A percentile compares a stretch with the other conserved stretches of the same genome.
Conservation (phyloP, 2,113 vertebrate species). For the Varanus komodoensis region DNA sequence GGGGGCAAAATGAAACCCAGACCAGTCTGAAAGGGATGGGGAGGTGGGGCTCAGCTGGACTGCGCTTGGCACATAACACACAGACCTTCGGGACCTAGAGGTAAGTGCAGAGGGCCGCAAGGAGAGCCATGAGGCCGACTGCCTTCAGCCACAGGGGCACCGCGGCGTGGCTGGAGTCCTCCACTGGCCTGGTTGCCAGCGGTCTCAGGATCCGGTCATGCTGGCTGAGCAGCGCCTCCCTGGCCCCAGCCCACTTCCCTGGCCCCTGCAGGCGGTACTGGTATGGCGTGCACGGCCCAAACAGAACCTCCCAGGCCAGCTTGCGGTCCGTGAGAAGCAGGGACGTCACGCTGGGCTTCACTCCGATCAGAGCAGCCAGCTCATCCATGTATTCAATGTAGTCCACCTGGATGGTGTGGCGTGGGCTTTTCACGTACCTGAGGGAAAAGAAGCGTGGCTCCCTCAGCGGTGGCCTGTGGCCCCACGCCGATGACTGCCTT, state of each 20-base stretch:
- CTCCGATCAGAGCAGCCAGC: constrained; percentile 79
- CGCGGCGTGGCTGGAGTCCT: rapidly evolving
- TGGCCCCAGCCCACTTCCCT: constrained; percentile 78
- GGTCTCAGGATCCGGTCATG: constrained; percentile 79
- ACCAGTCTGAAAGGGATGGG: no score
- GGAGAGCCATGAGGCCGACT: constrained; percentile 26
- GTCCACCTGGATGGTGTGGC: constrained; percentile 91
- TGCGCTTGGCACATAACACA: background rate
- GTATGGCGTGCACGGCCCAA: constrained; percentile 84
- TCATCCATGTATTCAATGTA: constrained; percentile 87
- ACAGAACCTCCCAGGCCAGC: constrained; percentile 74
- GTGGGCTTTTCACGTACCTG: constrained; percentile 71
- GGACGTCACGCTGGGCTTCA: constrained; percentile 72
- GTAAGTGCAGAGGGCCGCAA: background rate
- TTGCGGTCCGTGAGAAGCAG: constrained; percentile 83
- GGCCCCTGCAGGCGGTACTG: constrained; percentile 86
- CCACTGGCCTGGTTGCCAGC: constrained; percentile 68
- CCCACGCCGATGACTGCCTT: no score
- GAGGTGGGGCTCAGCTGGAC: background rate
- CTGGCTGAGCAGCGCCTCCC: constrained; percentile 82
- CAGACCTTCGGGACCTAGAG: background rate
- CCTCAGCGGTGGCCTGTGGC: no score
- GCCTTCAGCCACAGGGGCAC: background rate
- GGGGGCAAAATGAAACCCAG: background rate
- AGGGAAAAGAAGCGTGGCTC: background rate